Evolutionary conservation across 2,113 vertebrate species (phyloP).

Genomic region (Rhombomys opimus): DNA sequence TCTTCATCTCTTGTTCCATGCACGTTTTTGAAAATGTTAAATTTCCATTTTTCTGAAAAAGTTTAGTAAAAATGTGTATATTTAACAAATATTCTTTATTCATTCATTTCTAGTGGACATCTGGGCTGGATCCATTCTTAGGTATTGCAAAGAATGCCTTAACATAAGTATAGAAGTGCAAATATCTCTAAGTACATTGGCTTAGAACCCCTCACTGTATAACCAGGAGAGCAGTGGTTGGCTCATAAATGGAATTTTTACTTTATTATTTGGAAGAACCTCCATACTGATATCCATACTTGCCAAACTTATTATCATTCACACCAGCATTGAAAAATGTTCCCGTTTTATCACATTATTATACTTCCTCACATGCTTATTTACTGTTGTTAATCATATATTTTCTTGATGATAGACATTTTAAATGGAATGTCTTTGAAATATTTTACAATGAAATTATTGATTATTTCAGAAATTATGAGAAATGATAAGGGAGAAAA

Average conservation of each 20-base stretch:
- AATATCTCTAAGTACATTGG: background rate
- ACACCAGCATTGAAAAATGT: background rate
- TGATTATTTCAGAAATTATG: background rate
- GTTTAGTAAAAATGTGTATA: background rate
- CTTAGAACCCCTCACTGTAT: background rate
- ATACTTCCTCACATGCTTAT: background rate
- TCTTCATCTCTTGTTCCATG: background rate
- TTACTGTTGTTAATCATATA: background rate
- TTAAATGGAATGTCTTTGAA: background rate
- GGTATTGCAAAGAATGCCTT: background rate
- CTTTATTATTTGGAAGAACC: background rate
- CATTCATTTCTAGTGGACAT: background rate
- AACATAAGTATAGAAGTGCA: background rate
- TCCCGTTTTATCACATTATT: background rate
- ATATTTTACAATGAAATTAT: background rate
- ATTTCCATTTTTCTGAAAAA: background rate
- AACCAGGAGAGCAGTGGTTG: background rate
- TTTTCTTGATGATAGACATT: background rate
- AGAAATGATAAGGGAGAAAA: background rate
- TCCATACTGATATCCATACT: background rate
- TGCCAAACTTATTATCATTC: background rate
- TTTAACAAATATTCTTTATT: background rate
- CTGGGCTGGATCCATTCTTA: background rate
- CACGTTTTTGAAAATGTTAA: background rate
- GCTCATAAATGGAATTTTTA: background rate